Conservation (phyloP, 2,888 invertebrate species). For the Phania funesta region DNA sequence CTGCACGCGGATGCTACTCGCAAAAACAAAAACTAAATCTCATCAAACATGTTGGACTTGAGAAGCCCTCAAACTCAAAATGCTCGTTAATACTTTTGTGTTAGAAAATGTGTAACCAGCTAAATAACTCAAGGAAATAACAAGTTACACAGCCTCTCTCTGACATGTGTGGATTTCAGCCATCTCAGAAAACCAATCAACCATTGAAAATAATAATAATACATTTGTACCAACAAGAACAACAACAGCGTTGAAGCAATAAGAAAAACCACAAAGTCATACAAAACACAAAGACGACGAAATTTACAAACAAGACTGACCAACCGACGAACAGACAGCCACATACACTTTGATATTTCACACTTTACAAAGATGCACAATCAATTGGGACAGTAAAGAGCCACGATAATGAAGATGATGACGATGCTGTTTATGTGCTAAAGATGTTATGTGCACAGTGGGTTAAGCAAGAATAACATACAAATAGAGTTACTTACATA, state of each 20-base stretch:
- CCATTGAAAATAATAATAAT: constrained; percentile 22
- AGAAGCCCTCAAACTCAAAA: not conserved
- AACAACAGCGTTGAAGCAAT: too few species aligned
- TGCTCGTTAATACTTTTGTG: not conserved
- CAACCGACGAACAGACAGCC: not conserved
- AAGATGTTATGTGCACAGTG: not conserved
- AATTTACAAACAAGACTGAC: constrained; percentile 5
- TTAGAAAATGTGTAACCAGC: constrained; percentile 24
- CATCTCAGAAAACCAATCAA: constrained; percentile 39
- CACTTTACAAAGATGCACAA: constrained; percentile 35
- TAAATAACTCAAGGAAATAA: constrained; percentile 36
- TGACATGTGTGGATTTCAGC: too few species aligned
- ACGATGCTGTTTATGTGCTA: not conserved
- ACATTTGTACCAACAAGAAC: too few species aligned
- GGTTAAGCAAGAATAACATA: not conserved
- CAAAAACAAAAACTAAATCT: constrained; percentile 16
- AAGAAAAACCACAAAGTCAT: constrained; percentile 7
- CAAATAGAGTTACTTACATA: too few species aligned
- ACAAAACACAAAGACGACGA: not conserved
- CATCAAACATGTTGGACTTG: constrained; percentile 28
- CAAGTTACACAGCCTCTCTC: too few species aligned
- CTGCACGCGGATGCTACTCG: not conserved
- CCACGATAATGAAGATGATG: constrained; percentile 13
- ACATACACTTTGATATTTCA: constrained; percentile 38
- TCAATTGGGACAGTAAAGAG: constrained; percentile 50